Conservation (phyloP, 1,140 invertebrate genomes). For the Magallana ariakensis region DNA sequence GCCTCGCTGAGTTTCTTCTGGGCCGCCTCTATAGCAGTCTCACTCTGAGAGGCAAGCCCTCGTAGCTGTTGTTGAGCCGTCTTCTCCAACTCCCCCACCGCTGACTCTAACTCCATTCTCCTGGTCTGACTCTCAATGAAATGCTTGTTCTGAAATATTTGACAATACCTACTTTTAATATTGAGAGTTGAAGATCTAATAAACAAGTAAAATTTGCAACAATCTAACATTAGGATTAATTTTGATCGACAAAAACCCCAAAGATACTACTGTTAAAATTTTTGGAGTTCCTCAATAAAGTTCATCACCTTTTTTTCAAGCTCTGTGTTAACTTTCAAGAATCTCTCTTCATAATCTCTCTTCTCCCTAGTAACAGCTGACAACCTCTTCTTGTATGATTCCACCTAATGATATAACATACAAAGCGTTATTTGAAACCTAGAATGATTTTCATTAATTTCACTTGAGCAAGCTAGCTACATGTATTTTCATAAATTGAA, state of each 20-base stretch:
- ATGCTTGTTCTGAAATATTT: slow-evolving; percentile 64
- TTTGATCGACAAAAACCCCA: too few species aligned
- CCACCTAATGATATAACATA: slow-evolving; percentile 65
- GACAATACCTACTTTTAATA: background rate
- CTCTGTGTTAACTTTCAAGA: slow-evolving; percentile 67
- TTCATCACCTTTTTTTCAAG: slow-evolving; percentile 73
- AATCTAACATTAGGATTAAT: too few species aligned
- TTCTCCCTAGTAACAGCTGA: slow-evolving; percentile 73
- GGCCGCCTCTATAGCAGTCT: slow-evolving; percentile 75
- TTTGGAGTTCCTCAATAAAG: background rate
- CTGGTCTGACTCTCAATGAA: slow-evolving; percentile 64
- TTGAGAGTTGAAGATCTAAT: background rate
- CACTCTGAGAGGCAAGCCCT: slow-evolving; percentile 74
- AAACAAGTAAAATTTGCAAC: background rate
- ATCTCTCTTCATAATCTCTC: slow-evolving; percentile 75
- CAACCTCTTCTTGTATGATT: slow-evolving; percentile 75
- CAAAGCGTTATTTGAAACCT: background rate
- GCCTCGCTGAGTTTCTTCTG: slow-evolving; percentile 51
- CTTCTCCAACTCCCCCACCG: slow-evolving; percentile 72
- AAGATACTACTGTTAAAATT: too few species aligned
- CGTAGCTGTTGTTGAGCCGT: slow-evolving; percentile 76
- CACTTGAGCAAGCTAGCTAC: too few species aligned
- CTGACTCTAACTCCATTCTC: slow-evolving; percentile 69
- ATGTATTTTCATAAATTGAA: too few species aligned
- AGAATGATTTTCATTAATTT: background rate